These are phyloP conservation scores for Cotesia glomerata DNA, from an alignment of 1,140 invertebrate genomes.

Conservation along the genomic window DNA sequence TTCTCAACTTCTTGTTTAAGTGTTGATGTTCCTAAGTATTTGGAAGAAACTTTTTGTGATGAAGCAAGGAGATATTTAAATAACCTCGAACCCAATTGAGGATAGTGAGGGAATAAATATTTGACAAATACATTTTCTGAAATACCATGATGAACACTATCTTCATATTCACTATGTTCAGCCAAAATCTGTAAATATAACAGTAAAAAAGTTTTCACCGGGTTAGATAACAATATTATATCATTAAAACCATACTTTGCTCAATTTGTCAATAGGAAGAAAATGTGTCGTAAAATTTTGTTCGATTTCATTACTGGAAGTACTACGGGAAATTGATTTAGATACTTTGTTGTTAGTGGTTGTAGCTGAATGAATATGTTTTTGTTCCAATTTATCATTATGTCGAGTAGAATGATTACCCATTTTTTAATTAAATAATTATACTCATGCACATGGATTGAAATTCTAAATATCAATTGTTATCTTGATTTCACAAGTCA, in stretches of 20 bases:
- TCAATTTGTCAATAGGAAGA: constrained; percentile 25
- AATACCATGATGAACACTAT: constrained; percentile 13
- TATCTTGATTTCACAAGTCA: background rate
- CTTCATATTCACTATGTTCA: constrained; percentile 16
- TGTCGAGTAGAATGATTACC: constrained; percentile 21
- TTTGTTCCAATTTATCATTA: constrained; percentile 11
- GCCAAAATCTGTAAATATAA: constrained; percentile 22
- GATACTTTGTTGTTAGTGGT: background rate
- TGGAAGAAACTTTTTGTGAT: constrained; percentile 68
- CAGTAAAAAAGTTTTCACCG: background rate
- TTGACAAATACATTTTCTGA: constrained; percentile 62
- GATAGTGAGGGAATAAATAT: constrained; percentile 80
- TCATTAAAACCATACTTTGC: constrained; percentile 12
- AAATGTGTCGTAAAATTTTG: constrained; percentile 29
- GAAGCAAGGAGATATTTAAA: constrained; percentile 69
- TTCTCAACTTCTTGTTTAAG: constrained; percentile 77
- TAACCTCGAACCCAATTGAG: constrained; percentile 72
- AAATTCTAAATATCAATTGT: background rate
- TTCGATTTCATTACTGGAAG: constrained; percentile 20
- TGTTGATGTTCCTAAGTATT: constrained; percentile 66
- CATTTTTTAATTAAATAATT: constrained; percentile 7
- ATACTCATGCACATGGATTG: constrained; percentile 18
- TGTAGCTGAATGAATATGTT: background rate
- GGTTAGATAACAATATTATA: background rate
- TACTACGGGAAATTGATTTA: constrained; percentile 15